Base-by-base conservation (phyloP, 2,797 vertebrate species). In the Anguilla megastoma region DNA sequence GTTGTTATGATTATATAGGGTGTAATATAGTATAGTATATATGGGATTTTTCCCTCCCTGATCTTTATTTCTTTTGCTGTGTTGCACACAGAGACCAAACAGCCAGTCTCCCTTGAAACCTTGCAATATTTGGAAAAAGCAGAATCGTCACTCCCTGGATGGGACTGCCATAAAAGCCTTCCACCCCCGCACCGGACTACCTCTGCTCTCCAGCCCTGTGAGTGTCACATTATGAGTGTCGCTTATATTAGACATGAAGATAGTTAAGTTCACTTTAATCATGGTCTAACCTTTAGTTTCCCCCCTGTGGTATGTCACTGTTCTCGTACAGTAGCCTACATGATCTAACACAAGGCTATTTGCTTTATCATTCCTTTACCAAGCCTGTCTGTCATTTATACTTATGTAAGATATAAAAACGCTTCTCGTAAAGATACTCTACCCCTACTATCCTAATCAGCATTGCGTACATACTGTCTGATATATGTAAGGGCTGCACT, bases 201-300 rank as follows among this genome's bases (percentile, higher is more conserved):
- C 99, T 94, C 97, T 99, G 89, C 98, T 99, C 92, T 99, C 99
- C 89, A 99, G 99, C 93, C 99, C 99, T 76, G 99, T 99, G 96
- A 97, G 97, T 95, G 58, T 76, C 84, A 82, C 24, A 7, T 82
- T 82, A 45, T 45, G 41, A 45, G 41, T 45, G 41, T 82, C 27
- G 30, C 27, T 27, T 84, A 12, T 27, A n/a, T 41, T n/a, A 76
- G 33, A 9, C 30, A 76, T 18, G 10, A 33, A 10, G 30, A 79
- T 41, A 45, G 2, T 79, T 79, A 60, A 14, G 52, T 6, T 58
- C 33, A 56, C 3, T 58, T 58, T 58, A 85, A 33, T 58, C 50
- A 60, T 16, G 18, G 84, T 84, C 33, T 36, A 12, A 58, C 52
- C 56, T 41, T n/a, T 7, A 27, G 21, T 50, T 14, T n/a, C 45